Evolutionary conservation across 2,888 invertebrate species (phyloP).

Genomic region (Portevinia maculata): DNA sequence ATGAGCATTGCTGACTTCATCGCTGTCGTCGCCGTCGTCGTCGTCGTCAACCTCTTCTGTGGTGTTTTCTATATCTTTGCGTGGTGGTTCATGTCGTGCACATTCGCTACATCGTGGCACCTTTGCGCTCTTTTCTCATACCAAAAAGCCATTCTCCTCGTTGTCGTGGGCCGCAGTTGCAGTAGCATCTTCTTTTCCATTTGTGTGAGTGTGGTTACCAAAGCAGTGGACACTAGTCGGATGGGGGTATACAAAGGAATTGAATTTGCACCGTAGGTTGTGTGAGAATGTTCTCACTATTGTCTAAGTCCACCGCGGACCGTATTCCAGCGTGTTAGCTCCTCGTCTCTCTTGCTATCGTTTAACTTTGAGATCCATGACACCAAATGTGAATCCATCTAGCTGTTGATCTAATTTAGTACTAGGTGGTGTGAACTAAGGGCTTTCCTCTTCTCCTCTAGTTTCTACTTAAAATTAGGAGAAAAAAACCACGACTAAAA

Average conservation of each 20-base stretch:
- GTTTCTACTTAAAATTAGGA: slow-evolving; percentile 54
- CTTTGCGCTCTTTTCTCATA: slow-evolving; percentile 65
- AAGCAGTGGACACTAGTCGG: slow-evolving; percentile 60
- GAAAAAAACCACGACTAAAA: slow-evolving; percentile 33
- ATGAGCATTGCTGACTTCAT: slow-evolving; percentile 72
- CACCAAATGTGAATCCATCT: slow-evolving; percentile 74
- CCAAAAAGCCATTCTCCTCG: slow-evolving; percentile 60
- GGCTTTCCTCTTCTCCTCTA: slow-evolving; percentile 64
- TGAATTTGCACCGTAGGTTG: slow-evolving; percentile 64
- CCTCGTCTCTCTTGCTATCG: slow-evolving; percentile 7
- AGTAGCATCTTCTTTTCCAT: slow-evolving; percentile 71
- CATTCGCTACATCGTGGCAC: slow-evolving; percentile 72
- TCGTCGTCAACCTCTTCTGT: slow-evolving; percentile 32
- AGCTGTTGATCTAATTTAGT: slow-evolving; percentile 74
- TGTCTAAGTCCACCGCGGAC: slow-evolving; percentile 77
- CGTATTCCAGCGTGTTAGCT: slow-evolving; percentile 28
- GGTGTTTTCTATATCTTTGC: slow-evolving; percentile 40
- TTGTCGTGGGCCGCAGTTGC: slow-evolving; percentile 54
- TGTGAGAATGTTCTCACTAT: slow-evolving; percentile 83
- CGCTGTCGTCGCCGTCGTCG: slow-evolving; percentile 18
- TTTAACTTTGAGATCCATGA: slow-evolving; percentile 69
- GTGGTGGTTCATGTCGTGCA: slow-evolving; percentile 72
- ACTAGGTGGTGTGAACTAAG: slow-evolving; percentile 73
- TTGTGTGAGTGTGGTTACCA: slow-evolving; percentile 47
- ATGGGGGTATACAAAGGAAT: slow-evolving; percentile 51